Evolutionary conservation across 2,888 invertebrate species (phyloP).

Genomic region (Nemurella pictetii): DNA sequence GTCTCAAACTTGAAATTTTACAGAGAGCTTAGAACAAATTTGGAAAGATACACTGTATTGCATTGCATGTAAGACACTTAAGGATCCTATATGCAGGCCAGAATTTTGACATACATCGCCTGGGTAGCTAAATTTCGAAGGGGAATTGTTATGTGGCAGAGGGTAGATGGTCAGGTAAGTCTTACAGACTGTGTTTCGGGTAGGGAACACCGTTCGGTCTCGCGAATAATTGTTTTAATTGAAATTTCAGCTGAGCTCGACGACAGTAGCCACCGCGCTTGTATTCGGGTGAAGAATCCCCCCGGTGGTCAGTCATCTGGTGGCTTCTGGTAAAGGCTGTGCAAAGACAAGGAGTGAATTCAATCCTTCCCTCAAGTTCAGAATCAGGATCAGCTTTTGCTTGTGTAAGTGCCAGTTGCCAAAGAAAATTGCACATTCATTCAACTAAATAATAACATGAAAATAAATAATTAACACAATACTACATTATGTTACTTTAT

Average conservation of each 20-base stretch:
- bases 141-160: too few species aligned
- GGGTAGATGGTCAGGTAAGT: too few species aligned
- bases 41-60: too few species aligned
- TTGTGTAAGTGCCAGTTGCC: constrained; percentile 29
- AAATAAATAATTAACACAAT: constrained; percentile 1
- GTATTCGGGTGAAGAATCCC: constrained; percentile 84
- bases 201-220: background rate
- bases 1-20: too few species aligned
- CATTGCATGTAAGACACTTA: too few species aligned
- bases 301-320: constrained; percentile 87
- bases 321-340: constrained; percentile 72
- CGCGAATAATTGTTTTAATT: too few species aligned
- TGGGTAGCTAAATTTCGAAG: too few species aligned
- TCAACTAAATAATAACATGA: constrained; percentile 20
- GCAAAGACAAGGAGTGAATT: background rate
- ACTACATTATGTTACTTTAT: background rate
- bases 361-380: constrained; percentile 12
- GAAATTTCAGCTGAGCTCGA: constrained; percentile 51
- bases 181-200: background rate
- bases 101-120: too few species aligned
- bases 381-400: constrained; percentile 24
- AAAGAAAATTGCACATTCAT: constrained; percentile 30
- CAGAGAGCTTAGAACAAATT: too few species aligned
- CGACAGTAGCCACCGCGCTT: constrained; percentile 66
- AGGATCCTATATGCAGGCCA: too few species aligned